A percentile compares a stretch with the other conserved stretches of the same genome.
Conservation (phyloP, 2,797 vertebrate genomes). For the Sebastes diaconus region DNA sequence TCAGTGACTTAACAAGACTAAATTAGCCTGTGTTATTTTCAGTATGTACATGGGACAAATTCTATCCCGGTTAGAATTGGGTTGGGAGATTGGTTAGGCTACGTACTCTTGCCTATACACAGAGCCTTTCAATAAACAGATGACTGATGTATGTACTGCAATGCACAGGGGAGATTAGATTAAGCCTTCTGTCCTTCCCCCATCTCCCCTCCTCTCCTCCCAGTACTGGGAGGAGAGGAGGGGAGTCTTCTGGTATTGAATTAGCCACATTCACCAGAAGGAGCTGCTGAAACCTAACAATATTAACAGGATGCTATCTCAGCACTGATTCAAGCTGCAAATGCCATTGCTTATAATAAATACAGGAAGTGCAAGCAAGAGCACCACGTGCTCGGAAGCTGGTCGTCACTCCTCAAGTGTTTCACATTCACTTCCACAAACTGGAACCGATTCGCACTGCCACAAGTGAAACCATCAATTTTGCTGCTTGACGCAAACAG, state of each 20-base stretch:
- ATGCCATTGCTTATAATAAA: slow-evolving; percentile 72
- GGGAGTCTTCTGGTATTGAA: slow-evolving; percentile 77
- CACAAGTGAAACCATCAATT: slow-evolving; percentile 47
- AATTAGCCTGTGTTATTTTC: neutral
- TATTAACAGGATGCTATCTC: slow-evolving; percentile 77
- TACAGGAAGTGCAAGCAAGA: slow-evolving; percentile 71
- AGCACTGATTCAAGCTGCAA: slow-evolving; percentile 68
- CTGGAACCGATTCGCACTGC: neutral
- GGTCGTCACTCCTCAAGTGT: slow-evolving; percentile 36
- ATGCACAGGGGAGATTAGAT: slow-evolving; percentile 74
- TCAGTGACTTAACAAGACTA: neutral
- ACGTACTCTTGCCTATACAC: slow-evolving; percentile 7
- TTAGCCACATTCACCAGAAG: slow-evolving; percentile 69
- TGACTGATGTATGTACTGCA: slow-evolving; percentile 71
- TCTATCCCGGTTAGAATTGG: neutral
- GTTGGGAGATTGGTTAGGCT: neutral
- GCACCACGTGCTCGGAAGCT: slow-evolving; percentile 37
- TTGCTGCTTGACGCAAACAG: slow-evolving; percentile 30
- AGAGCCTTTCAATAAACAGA: slow-evolving; percentile 47
- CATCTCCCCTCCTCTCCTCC: slow-evolving; percentile 47
- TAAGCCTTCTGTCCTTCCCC: slow-evolving; percentile 54
- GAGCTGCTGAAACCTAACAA: slow-evolving; percentile 74
- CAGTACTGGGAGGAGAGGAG: too few species aligned
- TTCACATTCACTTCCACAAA: slow-evolving; percentile 62
- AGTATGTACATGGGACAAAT: neutral